Base-by-base conservation (phyloP, 2,113 vertebrate species). In the Sorex araneus region DNA sequence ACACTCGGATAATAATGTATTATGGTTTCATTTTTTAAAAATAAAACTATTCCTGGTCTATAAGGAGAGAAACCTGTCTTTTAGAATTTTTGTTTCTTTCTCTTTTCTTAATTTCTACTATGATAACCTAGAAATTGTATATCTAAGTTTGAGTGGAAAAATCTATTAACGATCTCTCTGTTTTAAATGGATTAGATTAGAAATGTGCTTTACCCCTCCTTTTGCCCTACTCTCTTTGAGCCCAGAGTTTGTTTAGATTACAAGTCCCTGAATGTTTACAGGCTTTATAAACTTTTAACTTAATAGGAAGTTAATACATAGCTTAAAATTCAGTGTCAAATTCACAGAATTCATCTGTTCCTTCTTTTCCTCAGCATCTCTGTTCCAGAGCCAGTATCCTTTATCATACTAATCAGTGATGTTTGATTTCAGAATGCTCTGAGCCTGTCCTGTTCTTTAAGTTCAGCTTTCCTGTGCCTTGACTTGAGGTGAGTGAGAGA, bases 21-120 rank as follows among this genome's bases (percentile, higher is more conserved):
- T 84, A 80, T 19, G 57, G 30, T 45, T 80, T 80, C 18, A 85
- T 80, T 85, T 89, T 89, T 32, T 57, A 74, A 67, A 84, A 47
- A 78, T 50, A 32, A 71, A 94, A 83, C 43, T 77, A 87, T 8
- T 86, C 27, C 34, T 83, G 25, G 15, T 66, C 30, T 64, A 28
- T 28, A 78, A 91, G 47, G 32, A 64, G 23, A 83, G 8, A 43
- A 64, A 66, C 19, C 6, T 77, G 1, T 71, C 8, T 54, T 93
- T 80, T 27, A 73, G n/a, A 63, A 34, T 47, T 77, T 92, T 84
- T 32, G 30, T 36, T 40, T 30, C 4, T 60, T 69, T 36, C 32
- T 30, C 4, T 60, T 69, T 28, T 23, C 54, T 66, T 66, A 36
- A 87, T 83, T 94, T 83, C 45, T 28, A 57, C 64, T 73, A 21